Conservation (phyloP, 2,113 vertebrate genomes). For the Chaetops frenatus region DNA sequence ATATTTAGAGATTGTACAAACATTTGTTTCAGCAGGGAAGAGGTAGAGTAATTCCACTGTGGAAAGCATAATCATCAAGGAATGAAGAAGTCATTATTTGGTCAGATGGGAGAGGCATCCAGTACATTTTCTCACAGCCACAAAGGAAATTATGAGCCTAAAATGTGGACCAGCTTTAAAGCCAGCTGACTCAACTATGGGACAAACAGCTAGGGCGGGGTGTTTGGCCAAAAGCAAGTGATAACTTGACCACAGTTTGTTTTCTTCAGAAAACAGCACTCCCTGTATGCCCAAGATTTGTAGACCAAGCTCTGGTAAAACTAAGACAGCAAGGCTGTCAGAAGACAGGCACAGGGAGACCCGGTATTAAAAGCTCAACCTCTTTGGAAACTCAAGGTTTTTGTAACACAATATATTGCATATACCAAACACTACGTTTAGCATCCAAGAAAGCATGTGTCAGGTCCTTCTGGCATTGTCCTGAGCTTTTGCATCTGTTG, state of each 20-base stretch:
- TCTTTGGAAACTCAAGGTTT: not conserved
- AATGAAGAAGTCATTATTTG: accelerated
- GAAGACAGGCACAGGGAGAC: not conserved
- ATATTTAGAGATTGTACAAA: not conserved
- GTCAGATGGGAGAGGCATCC: not conserved
- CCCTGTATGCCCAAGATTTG: not conserved
- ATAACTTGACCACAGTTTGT: not conserved
- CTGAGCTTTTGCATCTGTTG: not conserved
- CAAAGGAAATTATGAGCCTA: not conserved
- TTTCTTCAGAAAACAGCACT: not conserved
- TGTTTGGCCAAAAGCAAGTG: not conserved
- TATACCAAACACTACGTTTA: not conserved
- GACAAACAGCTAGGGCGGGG: not conserved
- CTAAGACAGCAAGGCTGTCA: not conserved
- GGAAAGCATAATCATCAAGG: not conserved
- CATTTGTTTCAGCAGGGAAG: not conserved
- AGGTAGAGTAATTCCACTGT: not conserved
- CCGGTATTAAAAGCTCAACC: not conserved
- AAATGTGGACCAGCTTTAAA: not conserved
- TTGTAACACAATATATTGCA: not conserved
- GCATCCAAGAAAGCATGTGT: not conserved
- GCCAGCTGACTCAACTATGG: not conserved
- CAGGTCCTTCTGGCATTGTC: not conserved
- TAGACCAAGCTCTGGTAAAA: not conserved
- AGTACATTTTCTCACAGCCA: not conserved